Evolutionary conservation across 2,797 vertebrate genomes (phyloP).

Genomic region (Phrynocephalus forsythii): DNA sequence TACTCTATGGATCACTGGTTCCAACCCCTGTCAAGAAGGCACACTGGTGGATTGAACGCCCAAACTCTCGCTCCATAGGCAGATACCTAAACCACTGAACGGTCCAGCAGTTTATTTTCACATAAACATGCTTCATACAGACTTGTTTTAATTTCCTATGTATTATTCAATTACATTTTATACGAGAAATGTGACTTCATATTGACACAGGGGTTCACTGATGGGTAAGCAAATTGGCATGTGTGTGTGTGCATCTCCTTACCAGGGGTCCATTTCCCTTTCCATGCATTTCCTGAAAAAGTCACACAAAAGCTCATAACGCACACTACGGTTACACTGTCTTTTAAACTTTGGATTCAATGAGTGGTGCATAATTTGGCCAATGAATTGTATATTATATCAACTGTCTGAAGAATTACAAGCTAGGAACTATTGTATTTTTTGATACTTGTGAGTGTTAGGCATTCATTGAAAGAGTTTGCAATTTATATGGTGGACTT

Average conservation of each 20-base stretch:
- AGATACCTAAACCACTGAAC: too few relatives aligned
- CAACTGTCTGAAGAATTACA: background rate
- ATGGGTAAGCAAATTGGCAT: background rate
- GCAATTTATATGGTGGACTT: background rate
- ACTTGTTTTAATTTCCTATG: background rate
- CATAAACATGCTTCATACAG: background rate
- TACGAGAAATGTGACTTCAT: background rate
- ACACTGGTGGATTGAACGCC: too few relatives aligned
- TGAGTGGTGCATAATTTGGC: background rate
- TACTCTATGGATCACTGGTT: too few relatives aligned
- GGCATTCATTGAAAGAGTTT: background rate
- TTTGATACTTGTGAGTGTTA: background rate
- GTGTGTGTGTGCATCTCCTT: background rate
- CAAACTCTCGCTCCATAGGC: too few relatives aligned
- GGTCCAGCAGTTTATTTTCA: background rate
- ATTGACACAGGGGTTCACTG: too few relatives aligned
- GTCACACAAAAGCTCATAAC: background rate
- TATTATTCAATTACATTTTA: background rate
- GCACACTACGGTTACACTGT: background rate
- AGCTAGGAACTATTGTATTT: background rate
- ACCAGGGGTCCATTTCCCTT: background rate
- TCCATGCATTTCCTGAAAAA: background rate
- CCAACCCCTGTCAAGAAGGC: too few relatives aligned
- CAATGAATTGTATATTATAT: background rate
- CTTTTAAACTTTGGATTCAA: background rate